Evolutionary conservation across 2,113 vertebrate genomes (phyloP).

Genomic region (Psittacula cyanocephala): DNA sequence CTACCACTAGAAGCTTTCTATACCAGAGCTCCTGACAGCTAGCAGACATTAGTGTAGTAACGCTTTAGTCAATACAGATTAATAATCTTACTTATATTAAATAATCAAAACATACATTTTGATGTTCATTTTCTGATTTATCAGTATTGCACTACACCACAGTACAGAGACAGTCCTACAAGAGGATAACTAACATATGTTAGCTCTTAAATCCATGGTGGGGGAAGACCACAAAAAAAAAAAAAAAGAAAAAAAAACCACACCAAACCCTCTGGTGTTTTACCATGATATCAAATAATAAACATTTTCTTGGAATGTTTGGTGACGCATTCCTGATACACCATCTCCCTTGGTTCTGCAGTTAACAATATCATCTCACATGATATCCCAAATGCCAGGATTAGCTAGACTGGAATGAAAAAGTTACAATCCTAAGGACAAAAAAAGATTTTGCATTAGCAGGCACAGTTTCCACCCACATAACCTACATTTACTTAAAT

Average conservation of each 20-base stretch:
- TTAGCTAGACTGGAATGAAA: not conserved
- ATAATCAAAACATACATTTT: not conserved
- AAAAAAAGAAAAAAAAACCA: fast-evolving
- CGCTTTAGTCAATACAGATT: not conserved
- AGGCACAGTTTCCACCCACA: not conserved
- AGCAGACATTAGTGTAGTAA: not conserved
- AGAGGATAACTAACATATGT: not conserved
- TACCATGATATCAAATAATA: not conserved
- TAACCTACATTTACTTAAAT: not conserved
- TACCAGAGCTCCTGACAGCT: not conserved
- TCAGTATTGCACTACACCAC: not conserved
- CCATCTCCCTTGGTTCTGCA: not conserved
- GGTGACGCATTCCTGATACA: not conserved
- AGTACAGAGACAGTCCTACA: not conserved
- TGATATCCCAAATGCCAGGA: not conserved
- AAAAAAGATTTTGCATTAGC: not conserved
- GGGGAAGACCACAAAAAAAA: not conserved
- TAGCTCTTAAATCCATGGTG: not conserved
- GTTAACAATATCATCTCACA: not conserved
- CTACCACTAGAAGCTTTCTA: not conserved
- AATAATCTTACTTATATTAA: not conserved
- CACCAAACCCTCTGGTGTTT: not conserved
- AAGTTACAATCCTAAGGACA: not conserved
- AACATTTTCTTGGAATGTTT: not conserved
- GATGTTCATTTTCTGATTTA: not conserved